Percentiles rank a stretch among this genome's conserved stretches.
phyloP scores from a whole-genome alignment of 2,888 invertebrate genomes.

The Cerceris rybyensis region DNA sequence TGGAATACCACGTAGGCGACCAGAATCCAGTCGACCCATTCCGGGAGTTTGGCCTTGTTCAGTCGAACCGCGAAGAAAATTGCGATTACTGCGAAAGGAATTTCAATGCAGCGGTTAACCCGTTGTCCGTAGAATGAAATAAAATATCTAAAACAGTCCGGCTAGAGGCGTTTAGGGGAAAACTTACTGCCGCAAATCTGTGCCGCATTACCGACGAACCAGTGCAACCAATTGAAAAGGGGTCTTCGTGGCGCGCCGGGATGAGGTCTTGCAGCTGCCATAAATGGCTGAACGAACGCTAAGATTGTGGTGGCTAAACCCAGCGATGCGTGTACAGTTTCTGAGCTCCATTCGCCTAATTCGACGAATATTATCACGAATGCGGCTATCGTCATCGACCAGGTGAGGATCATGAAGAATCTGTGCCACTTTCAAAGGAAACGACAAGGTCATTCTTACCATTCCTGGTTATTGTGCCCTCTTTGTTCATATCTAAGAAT shows the following conservation, averaged over 20 bases:
- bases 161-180: neutral
- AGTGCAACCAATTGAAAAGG: conserved; percentile 96
- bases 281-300: conserved; percentile 94
- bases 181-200: conserved; percentile 93
- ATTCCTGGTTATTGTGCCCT: neutral
- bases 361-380: conserved; percentile 93
- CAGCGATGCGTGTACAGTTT: conserved; percentile 92
- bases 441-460: neutral
- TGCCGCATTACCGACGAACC: conserved; percentile 93
- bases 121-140: conserved; percentile 17
- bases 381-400: conserved; percentile 89
- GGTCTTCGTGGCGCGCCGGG: conserved; percentile 91
- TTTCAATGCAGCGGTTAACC: conserved; percentile 40
- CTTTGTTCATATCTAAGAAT: too few species aligned
- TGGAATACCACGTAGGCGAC: conserved; percentile 95
- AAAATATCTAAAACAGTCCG: conserved; percentile 1
- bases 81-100: conserved; percentile 89
- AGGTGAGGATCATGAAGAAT: conserved; percentile 91
- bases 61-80: conserved; percentile 96
- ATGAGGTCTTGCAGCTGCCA: conserved; percentile 92
- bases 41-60: conserved; percentile 92
- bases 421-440: conserved; percentile 89
- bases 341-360: conserved; percentile 88
- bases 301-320: conserved; percentile 90
- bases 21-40: conserved; percentile 94